These are phyloP conservation scores for Enteromius viviparus DNA, from an alignment of 2,797 vertebrate genomes.

Conservation along the genomic window DNA sequence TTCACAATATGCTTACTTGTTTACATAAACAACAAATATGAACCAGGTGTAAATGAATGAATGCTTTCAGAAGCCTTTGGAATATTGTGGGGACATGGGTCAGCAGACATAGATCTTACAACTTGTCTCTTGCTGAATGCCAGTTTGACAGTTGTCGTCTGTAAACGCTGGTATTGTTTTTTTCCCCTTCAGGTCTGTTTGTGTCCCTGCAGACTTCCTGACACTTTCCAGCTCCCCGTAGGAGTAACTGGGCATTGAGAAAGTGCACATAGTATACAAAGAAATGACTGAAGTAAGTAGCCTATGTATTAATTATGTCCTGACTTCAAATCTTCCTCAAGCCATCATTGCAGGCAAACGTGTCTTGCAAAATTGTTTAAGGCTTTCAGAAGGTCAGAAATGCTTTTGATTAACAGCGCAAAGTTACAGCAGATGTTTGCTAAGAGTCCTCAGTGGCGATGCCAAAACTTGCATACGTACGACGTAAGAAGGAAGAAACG, in stretches of 20 bases:
- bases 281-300: constrained; percentile 79
- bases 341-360: neutral
- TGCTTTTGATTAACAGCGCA: neutral
- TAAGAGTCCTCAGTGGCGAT: neutral
- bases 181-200: constrained; percentile 17
- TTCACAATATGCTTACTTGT: neutral
- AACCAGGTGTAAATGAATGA: neutral
- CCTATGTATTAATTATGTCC: constrained; percentile 13
- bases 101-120: neutral
- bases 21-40: neutral
- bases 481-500: neutral
- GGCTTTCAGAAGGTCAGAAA: neutral
- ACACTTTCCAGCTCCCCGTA: constrained; percentile 62
- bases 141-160: constrained; percentile 2
- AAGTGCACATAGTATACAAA: constrained; percentile 63
- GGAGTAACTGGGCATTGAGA: constrained; percentile 68
- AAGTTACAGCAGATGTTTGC: constrained; percentile 8
- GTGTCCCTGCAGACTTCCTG: neutral
- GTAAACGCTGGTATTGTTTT: neutral
- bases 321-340: neutral
- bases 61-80: neutral
- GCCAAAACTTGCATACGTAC: neutral
- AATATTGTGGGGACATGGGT: neutral
- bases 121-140: neutral
- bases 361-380: neutral